Evolutionary conservation across 2,113 vertebrate species (phyloP).

Genomic region (Odontesthes bonariensis): DNA sequence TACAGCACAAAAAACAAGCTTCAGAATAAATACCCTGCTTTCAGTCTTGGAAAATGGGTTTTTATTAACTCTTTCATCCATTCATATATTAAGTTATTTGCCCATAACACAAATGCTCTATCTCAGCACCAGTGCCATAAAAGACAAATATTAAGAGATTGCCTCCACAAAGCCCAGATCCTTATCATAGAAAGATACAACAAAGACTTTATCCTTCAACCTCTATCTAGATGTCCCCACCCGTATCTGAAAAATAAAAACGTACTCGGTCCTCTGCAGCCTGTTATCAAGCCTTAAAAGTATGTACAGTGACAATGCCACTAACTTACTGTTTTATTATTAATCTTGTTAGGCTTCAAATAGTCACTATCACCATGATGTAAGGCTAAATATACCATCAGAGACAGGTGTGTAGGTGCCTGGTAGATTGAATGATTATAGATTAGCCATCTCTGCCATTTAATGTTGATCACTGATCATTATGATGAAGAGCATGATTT

Average conservation of each 20-base stretch:
- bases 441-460: slow-evolving; percentile 17
- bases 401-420: background rate
- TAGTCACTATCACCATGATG: background rate
- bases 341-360: slow-evolving; percentile 15
- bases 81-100: background rate
- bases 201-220: slow-evolving; percentile 15
- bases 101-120: slow-evolving; percentile 1
- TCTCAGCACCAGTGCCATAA: background rate
- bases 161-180: slow-evolving; percentile 9
- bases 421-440: slow-evolving; percentile 4
- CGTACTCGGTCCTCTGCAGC: background rate
- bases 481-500: slow-evolving; percentile 22
- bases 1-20: background rate
- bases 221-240: slow-evolving; percentile 34
- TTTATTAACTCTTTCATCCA: slow-evolving; percentile 2
- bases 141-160: slow-evolving; percentile 22
- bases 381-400: slow-evolving; percentile 15
- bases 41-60: background rate
- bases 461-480: background rate
- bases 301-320: background rate
- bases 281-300: slow-evolving; percentile 19
- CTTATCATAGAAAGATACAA: slow-evolving; percentile 35
- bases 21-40: background rate
- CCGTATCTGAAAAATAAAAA: slow-evolving; percentile 24
- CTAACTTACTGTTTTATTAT: background rate